A percentile compares a stretch with the other conserved stretches of the same genome.
Evolutionary conservation across 1,140 invertebrate genomes (phyloP).

Genomic region (Zeugodacus cucurbitae): DNA sequence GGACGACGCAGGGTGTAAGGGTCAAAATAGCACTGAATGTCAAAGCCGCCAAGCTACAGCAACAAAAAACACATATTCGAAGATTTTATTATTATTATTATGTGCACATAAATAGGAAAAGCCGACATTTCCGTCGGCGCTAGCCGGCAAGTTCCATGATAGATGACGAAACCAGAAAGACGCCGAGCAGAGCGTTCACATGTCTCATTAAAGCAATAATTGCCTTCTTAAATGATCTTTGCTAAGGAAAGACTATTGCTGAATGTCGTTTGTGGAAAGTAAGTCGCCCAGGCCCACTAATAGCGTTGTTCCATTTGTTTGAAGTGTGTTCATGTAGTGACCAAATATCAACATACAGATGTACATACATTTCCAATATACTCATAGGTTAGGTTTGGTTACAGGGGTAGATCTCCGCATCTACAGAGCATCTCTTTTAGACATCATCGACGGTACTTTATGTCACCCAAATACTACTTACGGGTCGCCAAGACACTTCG

Average conservation of each 20-base stretch:
- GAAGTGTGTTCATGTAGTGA: neutral
- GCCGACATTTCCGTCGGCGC: neutral
- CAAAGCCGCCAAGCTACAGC: neutral
- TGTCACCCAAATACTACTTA: no score
- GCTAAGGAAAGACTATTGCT: neutral
- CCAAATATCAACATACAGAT: no score
- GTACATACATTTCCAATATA: no score
- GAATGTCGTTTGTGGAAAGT: neutral
- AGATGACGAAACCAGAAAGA: neutral
- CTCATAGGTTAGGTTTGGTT: no score
- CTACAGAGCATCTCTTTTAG: no score
- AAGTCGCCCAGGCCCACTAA: neutral
- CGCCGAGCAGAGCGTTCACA: neutral
- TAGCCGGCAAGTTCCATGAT: neutral
- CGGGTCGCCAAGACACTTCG: no score
- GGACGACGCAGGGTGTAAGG: neutral
- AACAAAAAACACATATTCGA: neutral
- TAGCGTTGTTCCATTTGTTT: neutral
- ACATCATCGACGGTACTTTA: no score
- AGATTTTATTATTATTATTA: neutral
- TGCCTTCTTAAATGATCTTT: no score
- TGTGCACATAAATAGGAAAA: no score
- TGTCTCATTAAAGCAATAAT: neutral
- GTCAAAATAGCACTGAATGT: neutral
- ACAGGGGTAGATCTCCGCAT: no score